Evolutionary conservation across 2,113 vertebrate species (phyloP), one percentile per base, ranked within the genome.

Genomic region (Scomber colias): DNA sequence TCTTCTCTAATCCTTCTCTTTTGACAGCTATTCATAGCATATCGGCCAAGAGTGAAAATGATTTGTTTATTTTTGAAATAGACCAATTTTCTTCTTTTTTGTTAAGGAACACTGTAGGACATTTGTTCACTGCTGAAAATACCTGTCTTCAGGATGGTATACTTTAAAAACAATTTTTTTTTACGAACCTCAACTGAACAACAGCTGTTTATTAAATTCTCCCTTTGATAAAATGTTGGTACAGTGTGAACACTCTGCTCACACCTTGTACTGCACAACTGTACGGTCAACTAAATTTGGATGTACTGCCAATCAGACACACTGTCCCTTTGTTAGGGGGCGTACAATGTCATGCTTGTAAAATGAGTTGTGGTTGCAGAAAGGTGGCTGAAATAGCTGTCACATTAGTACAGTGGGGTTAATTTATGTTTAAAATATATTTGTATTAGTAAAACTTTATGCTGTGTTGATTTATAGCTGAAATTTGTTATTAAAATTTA

Each of bases 11-110:
- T 81, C 59, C 49, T 2, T 63, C 17, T 73, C 27, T 48, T 71
- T 69, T 78, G 67, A 82, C 66, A 72, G 77, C 66, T 56, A 31
- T 61, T 83, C 48, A 63, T n/a, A 66, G 48, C 40, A 61, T 30
- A 68, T 78, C 6, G 5, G 53, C 60, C 48, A 59, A 50, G 61
- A 71, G 19, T 27, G 66, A 65, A 69, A 65, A 82, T 45, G 10
- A 79, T 75, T 78, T 50, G 55, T 71, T 75, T 65, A 64, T 53
- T 63, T 16, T 50, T 70, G 19, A 78, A 57, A 71, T 75, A 13
- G 64, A 62, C 14, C 15, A 0, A 44, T 64, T 56, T 8, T 7
- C 35, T 17, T 27, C 16, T 67, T 53, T 73, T 75, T 81, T 73
- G 53, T 77, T 70, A 53, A 55, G 4, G 44, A 68, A 62, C 21